A percentile compares a stretch with the other conserved stretches of the same genome.
phyloP scores from a whole-genome alignment of 2,888 invertebrate genomes.

The Pammene fasciana region DNA sequence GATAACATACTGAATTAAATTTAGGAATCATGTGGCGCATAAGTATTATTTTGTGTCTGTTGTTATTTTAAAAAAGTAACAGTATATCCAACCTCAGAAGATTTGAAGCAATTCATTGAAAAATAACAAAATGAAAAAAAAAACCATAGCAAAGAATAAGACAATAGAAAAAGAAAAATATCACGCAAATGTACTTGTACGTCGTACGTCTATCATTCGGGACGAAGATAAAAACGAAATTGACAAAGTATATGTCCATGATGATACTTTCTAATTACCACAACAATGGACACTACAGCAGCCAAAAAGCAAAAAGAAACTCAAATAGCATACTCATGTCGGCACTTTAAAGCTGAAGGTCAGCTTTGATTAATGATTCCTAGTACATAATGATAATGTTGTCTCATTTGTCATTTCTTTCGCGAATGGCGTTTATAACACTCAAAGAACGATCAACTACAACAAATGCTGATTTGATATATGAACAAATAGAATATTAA shows the following conservation, averaged over 20 bases:
- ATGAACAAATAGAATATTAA: conserved; percentile 1
- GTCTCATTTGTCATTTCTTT: conserved; percentile 56
- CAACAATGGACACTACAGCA: conserved; percentile 25
- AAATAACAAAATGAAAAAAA: no score
- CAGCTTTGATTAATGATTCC: conserved; percentile 59
- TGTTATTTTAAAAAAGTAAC: no score
- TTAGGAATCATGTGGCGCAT: no score
- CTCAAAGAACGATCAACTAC: conserved; percentile 5
- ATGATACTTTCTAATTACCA: conserved; percentile 42
- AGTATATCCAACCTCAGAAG: no score
- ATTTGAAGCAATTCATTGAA: no score
- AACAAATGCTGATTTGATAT: conserved; percentile 1
- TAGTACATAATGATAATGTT: conserved; percentile 52
- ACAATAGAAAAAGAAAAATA: background rate
- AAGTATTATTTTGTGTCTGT: no score
- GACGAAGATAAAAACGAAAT: conserved; percentile 28
- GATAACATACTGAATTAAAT: no score
- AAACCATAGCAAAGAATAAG: no score
- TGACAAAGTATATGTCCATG: conserved; percentile 23
- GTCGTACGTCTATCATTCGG: background rate
- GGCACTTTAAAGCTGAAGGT: conserved; percentile 45
- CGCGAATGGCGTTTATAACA: conserved; percentile 39
- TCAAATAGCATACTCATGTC: conserved; percentile 31
- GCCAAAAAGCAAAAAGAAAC: conserved; percentile 26
- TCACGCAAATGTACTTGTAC: conserved; percentile 2